Evolutionary conservation across 2,888 invertebrate species (phyloP).

Genomic region (Eilema depressum): DNA sequence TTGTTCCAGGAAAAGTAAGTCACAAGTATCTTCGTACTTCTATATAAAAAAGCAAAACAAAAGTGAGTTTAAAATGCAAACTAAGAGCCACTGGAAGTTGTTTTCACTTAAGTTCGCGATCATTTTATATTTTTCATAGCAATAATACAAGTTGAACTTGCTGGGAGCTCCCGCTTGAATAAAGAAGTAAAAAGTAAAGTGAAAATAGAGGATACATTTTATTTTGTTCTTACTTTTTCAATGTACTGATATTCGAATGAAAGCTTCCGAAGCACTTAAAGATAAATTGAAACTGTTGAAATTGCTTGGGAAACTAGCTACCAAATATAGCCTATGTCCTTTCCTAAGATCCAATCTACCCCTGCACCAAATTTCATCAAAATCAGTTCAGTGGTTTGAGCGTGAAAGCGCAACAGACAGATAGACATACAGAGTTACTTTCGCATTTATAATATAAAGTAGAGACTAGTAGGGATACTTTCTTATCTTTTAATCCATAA

Average conservation of each 20-base stretch:
- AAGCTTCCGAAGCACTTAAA: background rate
- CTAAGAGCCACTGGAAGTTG: background rate
- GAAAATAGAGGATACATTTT: background rate
- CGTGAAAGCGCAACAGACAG: no score
- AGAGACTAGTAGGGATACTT: no score
- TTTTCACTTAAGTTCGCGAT: constrained; percentile 1
- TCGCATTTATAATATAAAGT: no score
- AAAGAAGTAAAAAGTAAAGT: background rate
- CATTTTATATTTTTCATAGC: background rate
- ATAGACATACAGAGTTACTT: no score
- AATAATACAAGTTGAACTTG: background rate
- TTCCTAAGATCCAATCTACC: no score
- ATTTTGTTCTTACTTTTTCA: background rate
- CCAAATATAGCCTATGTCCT: no score
- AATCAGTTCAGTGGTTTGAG: no score
- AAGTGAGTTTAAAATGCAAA: background rate
- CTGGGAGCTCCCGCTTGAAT: background rate
- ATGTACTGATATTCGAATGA: background rate
- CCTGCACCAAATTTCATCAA: no score
- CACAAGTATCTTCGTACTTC: background rate
- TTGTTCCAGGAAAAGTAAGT: background rate
- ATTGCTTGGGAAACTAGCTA: background rate
- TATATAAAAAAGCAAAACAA: background rate
- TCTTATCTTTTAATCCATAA: background rate
- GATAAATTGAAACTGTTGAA: background rate